phyloP scores from a whole-genome alignment of 2,113 vertebrate genomes.

The Connochaetes taurinus region DNA sequence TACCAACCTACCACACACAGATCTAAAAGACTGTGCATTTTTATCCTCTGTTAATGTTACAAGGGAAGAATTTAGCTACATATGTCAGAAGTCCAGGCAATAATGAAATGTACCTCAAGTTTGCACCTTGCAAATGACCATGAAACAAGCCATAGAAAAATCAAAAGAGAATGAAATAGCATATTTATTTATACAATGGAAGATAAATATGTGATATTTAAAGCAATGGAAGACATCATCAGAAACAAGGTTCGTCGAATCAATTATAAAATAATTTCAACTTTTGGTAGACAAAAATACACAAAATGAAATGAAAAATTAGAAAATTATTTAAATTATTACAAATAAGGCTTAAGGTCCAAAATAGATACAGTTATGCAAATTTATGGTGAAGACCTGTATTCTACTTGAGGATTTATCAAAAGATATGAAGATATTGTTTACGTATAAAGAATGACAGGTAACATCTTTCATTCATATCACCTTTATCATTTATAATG shows the following conservation, averaged over 20 bases:
- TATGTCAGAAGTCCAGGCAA: neutral
- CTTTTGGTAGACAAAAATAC: slow-evolving; percentile 10
- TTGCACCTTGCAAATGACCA: neutral
- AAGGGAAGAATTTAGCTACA: neutral
- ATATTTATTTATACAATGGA: neutral
- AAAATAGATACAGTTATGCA: neutral
- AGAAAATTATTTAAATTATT: slow-evolving; percentile 22
- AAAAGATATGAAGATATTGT: neutral
- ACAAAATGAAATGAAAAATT: slow-evolving; percentile 5
- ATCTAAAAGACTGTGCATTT: neutral
- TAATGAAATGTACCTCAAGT: slow-evolving; percentile 24
- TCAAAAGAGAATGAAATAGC: neutral
- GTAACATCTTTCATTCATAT: neutral
- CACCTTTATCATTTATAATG: neutral
- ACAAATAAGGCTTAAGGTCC: neutral
- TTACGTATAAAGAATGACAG: neutral
- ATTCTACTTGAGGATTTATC: neutral
- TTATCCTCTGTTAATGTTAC: neutral
- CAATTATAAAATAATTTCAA: slow-evolving; percentile 18
- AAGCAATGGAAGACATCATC: slow-evolving; percentile 16
- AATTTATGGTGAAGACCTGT: neutral
- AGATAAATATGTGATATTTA: slow-evolving; percentile 41
- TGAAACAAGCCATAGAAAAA: slow-evolving; percentile 22
- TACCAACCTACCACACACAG: neutral
- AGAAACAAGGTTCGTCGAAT: slow-evolving; percentile 10